Evolutionary conservation across 1,140 invertebrate species (phyloP).

Genomic region (Eumaeus atala): DNA sequence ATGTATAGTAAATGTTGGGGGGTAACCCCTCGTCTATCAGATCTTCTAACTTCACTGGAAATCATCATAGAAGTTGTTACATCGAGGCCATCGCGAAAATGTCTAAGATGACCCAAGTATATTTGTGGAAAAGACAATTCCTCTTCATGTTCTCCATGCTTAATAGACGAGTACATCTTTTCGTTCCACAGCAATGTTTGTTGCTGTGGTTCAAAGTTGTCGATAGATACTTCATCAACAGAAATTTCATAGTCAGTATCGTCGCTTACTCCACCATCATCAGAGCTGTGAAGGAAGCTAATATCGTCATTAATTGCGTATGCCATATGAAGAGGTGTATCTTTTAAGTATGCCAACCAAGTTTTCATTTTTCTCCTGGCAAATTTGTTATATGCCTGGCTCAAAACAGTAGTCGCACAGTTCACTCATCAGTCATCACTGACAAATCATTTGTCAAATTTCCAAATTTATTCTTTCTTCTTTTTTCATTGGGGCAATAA

Average conservation of each 20-base stretch:
- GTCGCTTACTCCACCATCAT: slow-evolving; percentile 5
- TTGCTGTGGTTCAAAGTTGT: slow-evolving; percentile 23
- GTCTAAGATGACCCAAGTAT: slow-evolving; percentile 40
- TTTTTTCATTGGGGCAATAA: too few relatives aligned
- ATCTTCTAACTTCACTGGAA: slow-evolving; percentile 25
- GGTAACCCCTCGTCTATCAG: slow-evolving; percentile 26
- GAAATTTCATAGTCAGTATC: slow-evolving; percentile 9
- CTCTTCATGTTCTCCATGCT: slow-evolving; percentile 35
- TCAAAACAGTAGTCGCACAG: too few relatives aligned
- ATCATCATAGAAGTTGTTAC: slow-evolving; percentile 25
- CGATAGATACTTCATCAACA: slow-evolving; percentile 4
- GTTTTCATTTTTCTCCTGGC: slow-evolving; percentile 22
- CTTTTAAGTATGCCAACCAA: slow-evolving; percentile 22
- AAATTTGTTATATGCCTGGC: slow-evolving; percentile 19
- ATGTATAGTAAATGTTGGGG: slow-evolving; percentile 29
- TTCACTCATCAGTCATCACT: too few relatives aligned
- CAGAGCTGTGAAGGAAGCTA: slow-evolving; percentile 13
- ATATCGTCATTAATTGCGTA: slow-evolving; percentile 22
- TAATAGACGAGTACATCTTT: slow-evolving; percentile 18
- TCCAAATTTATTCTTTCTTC: too few relatives aligned
- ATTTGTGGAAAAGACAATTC: slow-evolving; percentile 53
- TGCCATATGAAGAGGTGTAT: slow-evolving; percentile 24
- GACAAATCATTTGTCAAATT: too few relatives aligned
- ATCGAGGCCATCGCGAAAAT: slow-evolving; percentile 23
- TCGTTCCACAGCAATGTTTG: slow-evolving; percentile 24